Conservation (phyloP, 2,113 vertebrate genomes). For the Uria lomvia region DNA sequence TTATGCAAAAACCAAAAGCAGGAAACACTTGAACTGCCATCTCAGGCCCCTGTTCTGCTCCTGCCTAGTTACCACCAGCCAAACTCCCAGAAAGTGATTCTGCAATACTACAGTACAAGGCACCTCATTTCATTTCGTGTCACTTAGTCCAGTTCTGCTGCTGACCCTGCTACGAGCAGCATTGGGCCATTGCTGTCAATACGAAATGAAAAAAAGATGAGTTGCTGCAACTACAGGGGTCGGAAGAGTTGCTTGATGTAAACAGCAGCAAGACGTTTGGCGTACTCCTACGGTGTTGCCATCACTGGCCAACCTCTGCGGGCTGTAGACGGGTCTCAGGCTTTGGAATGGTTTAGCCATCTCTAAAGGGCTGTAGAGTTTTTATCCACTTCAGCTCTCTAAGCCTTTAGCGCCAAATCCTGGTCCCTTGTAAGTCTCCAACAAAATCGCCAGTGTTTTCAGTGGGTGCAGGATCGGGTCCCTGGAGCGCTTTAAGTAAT, state of each 20-base stretch:
- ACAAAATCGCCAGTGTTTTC: neutral
- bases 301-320: neutral
- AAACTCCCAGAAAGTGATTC: neutral
- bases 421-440: slow-evolving; percentile 16
- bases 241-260: neutral
- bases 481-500: slow-evolving; percentile 51
- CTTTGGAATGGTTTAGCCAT: slow-evolving; percentile 36
- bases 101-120: neutral
- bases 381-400: slow-evolving; percentile 51
- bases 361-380: slow-evolving; percentile 3
- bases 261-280: neutral
- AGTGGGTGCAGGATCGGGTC: slow-evolving; percentile 11
- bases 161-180: neutral
- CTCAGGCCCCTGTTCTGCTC: neutral
- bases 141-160: neutral
- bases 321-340: neutral
- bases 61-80: neutral
- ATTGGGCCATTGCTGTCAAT: neutral
- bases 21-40: neutral
- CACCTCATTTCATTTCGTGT: neutral
- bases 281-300: neutral
- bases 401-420: slow-evolving; percentile 47
- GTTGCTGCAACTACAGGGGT: neutral
- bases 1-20: neutral
- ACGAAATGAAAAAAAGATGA: neutral